Conservation (phyloP, 2,888 invertebrate species). For the Parapristionchus giblindavisi region DNA sequence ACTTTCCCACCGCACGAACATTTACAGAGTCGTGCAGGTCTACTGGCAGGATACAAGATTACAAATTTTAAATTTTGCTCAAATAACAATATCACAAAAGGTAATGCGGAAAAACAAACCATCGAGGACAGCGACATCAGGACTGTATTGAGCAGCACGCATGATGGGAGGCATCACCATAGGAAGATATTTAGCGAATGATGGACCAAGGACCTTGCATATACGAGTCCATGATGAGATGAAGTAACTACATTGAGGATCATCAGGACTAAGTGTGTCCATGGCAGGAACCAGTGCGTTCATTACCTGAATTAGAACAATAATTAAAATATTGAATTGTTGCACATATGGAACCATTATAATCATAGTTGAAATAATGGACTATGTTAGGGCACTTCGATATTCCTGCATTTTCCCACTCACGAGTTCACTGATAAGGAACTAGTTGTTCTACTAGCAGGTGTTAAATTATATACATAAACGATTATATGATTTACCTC, state of each 20-base stretch:
- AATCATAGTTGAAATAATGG: too few species aligned
- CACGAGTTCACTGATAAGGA: not conserved
- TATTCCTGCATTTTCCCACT: not conserved
- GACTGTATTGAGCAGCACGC: constrained; percentile 89
- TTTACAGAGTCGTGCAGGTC: not conserved
- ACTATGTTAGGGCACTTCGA: not conserved
- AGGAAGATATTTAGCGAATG: constrained; percentile 83
- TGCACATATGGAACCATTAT: not conserved
- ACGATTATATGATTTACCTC: constrained; percentile 91
- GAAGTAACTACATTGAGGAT: constrained; percentile 83
- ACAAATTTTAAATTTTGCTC: not conserved
- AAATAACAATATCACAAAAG: not conserved
- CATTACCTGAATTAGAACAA: constrained; percentile 39
- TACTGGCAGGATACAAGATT: constrained; percentile 14
- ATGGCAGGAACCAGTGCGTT: constrained; percentile 47
- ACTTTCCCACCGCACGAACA: constrained; percentile 23
- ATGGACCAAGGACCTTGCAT: constrained; percentile 78
- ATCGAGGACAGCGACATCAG: constrained; percentile 88
- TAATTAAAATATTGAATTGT: not conserved
- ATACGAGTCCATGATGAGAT: constrained; percentile 99
- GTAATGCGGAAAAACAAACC: constrained; percentile 75
- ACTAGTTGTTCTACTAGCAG: not conserved
- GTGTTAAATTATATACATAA: constrained; percentile 74
- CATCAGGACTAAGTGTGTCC: constrained; percentile 50
- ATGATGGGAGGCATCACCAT: constrained; percentile 94